Base-by-base conservation (phyloP, 2,888 invertebrate species). In the Sesia bembeciformis region DNA sequence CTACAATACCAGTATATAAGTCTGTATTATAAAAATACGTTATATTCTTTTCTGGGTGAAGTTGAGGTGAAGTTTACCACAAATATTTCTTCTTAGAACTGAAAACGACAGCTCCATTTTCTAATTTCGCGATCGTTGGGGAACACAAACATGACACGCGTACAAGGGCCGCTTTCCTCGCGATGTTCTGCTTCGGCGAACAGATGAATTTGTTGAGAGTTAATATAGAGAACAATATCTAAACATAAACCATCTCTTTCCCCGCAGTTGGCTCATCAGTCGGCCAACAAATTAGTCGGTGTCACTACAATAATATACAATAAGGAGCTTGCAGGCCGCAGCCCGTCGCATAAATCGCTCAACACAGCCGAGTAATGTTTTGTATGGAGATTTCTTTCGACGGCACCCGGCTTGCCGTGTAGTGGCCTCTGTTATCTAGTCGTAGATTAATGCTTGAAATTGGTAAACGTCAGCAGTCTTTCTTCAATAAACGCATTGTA, bases 301-400 rank as follows among this genome's bases (percentile, higher is more conserved):
- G 89, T 89, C 89, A 88, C 84, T 86, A 85, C 77, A 81, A 86
- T 87, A 88, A 88, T 84, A 89, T 86, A 88, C 87, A 87, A 82
- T 84, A 81, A 84, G 81, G 78, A 80, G 74, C 76, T 71, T 72
- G 74, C 74, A 72, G 71, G 73, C 78, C 72, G 65, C 73, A 67
- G 65, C 70, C 76, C 81, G 82, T 84, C 87, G 81, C 80, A 89
- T 89, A 89, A 89, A 89, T 89, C 89, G 75, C 66, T 89, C 89
- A 86, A 78, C 89, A 85, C 81, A 58, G 61, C 62, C 68, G 81
- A 84, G 79, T 87, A 85, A 88, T 87, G 89, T 88, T 89, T 87
- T 88, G 88, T 89, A 89, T 89, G 84, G 87, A 89, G 89, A 85
- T 88, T 89, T 89, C 89, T 89, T 88, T 89, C 89, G 80, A 81